These are phyloP conservation scores for Strigops habroptila DNA, from an alignment of 2,113 vertebrate genomes.

Conservation along the genomic window DNA sequence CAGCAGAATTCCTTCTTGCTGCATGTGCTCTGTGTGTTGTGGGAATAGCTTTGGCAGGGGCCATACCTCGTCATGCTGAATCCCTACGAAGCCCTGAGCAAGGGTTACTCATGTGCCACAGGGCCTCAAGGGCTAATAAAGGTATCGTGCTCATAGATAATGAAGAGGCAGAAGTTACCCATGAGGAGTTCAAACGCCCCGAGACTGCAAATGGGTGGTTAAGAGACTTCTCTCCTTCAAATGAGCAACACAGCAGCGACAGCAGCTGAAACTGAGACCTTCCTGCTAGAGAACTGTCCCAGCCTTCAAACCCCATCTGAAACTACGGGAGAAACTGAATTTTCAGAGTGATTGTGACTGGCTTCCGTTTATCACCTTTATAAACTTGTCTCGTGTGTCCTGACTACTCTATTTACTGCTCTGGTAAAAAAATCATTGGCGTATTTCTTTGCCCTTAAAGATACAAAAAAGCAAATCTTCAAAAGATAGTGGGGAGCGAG, in stretches of 20 bases:
- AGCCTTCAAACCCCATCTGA: neutral
- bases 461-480: conserved; percentile 55
- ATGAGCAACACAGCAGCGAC: neutral
- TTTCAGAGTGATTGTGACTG: neutral
- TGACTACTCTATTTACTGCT: conserved; percentile 13
- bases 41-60: neutral
- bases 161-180: neutral
- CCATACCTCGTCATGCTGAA: neutral
- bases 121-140: neutral
- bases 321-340: neutral
- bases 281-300: neutral
- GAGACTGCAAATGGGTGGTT: neutral
- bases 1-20: neutral
- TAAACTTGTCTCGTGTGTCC: neutral
- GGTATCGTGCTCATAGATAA: neutral
- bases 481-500: conserved; percentile 43
- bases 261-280: neutral
- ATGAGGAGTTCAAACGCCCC: neutral
- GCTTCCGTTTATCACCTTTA: neutral
- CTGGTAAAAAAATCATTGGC: neutral
- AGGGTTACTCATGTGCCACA: neutral
- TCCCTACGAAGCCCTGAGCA: neutral
- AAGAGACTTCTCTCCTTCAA: neutral
- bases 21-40: rapidly evolving
- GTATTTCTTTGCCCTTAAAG: conserved; percentile 46